Evolutionary conservation across 2,888 invertebrate species (phyloP).

Genomic region (Pardosa pseudoannulata): DNA sequence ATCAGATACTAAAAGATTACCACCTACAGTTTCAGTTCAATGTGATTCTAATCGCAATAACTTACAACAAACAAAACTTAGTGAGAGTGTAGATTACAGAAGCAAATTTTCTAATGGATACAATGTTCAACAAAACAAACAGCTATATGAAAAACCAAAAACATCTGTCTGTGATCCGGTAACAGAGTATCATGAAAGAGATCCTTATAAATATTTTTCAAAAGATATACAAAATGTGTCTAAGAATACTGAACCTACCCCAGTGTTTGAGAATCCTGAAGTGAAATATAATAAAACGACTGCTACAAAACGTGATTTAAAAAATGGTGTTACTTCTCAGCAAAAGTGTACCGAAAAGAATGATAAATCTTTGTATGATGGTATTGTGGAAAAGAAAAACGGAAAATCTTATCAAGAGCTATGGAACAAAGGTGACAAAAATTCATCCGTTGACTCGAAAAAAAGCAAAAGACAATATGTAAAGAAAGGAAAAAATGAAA

Average conservation of each 20-base stretch:
- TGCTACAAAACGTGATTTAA: neutral
- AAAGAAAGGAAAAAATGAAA: neutral
- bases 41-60: neutral
- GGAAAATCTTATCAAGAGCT: neutral
- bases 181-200: neutral
- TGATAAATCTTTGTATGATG: neutral
- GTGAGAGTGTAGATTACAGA: neutral
- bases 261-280: neutral
- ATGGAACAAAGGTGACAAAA: neutral
- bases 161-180: neutral
- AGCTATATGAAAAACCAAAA: neutral
- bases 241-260: neutral
- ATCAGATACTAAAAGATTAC: neutral
- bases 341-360: too few relatives aligned
- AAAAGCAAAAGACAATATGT: neutral
- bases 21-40: neutral
- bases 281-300: neutral
- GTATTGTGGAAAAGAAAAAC: neutral
- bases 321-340: neutral
- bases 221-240: neutral
- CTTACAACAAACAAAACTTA: neutral
- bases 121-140: neutral
- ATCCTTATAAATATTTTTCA: neutral
- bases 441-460: neutral
- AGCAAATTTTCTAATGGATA: neutral